Evolutionary conservation across 2,113 vertebrate species (phyloP), one percentile per base, ranked within the genome.

Genomic region (Apistogramma diplotaenia): DNA sequence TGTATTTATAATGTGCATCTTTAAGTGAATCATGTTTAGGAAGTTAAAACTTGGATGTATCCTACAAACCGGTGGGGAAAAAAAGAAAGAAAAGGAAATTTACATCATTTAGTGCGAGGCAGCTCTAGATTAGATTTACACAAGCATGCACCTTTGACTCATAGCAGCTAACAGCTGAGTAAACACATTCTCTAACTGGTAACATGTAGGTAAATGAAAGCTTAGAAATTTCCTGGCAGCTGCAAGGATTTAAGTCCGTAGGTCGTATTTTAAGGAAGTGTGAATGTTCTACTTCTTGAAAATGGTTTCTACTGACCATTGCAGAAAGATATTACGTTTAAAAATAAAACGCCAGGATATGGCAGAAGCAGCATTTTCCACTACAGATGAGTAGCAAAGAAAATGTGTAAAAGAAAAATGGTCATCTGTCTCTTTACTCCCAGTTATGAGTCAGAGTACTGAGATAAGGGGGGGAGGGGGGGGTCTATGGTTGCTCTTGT

Each of bases 261-360:
- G 15, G 27, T 7, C n/a, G 8, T 40, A 58, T 76, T 86, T 92
- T 85, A 59, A 79, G 81, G 87, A 92, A 90, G 80, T 81, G 53
- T 46, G 19, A 35, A 83, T 5, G 16, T 23, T 7, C 37, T 27
- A 76, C 87, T 89, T 90, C 82, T 88, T 74, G 56, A 87, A 89
- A 91, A 77, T 8, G 8, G 57, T 88, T 76, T 84, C 81, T 73
- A 62, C 76, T 53, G 76, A 23, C 51, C 59, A 31, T 27, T 19
- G 46, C 53, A 60, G 9, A 73, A 72, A 83, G 29, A 85, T 86
- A 62, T 43, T 53, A 8, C 1, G 23, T 70, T 55, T 84, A 67
- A 81, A 89, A 89, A 86, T 70, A 78, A 76, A 73, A 85, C 6
- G 13, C 4, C 60, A 75, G 51, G 54, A 61, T 43, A 67, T 58